phyloP scores from a whole-genome alignment of 2,888 invertebrate species.

The Sympetrum striolatum region DNA sequence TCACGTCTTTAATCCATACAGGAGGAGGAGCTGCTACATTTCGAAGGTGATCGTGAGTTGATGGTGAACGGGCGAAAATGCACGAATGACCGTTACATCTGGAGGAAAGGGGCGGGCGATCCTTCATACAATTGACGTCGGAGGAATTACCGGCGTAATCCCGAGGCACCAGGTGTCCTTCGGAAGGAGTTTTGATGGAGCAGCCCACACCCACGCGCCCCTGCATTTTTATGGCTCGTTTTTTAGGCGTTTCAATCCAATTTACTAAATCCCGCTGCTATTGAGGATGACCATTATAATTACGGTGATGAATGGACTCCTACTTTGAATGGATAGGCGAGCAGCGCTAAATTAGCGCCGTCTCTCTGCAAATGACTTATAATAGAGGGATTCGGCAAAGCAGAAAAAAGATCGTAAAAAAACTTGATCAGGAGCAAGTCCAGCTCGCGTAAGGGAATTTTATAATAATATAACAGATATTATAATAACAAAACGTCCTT shows the following conservation, averaged over 20 bases:
- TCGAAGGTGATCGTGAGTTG: too few relatives aligned
- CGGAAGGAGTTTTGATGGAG: neutral
- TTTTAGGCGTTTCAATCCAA: constrained; percentile 25
- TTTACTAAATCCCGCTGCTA: neutral
- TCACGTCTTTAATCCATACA: too few relatives aligned
- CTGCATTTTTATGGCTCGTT: neutral
- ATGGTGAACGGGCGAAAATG: neutral
- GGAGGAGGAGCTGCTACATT: too few relatives aligned
- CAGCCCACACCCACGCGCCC: neutral
- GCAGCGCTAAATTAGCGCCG: too few relatives aligned
- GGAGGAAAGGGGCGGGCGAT: neutral
- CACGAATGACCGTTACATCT: neutral
- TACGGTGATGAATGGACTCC: constrained; percentile 15
- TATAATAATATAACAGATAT: too few relatives aligned
- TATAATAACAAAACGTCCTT: too few relatives aligned
- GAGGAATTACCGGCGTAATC: constrained; percentile 1
- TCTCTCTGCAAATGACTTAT: too few relatives aligned
- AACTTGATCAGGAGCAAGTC: too few relatives aligned
- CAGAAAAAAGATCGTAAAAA: too few relatives aligned
- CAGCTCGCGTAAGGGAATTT: too few relatives aligned
- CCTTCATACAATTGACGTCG: constrained; percentile 6
- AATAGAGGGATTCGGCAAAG: too few relatives aligned
- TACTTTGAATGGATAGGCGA: neutral
- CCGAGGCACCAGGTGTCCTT: neutral
- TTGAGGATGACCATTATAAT: constrained; percentile 8